phyloP scores from a whole-genome alignment of 53 echinoderm and acorn worm species.

The Antedon mediterranea region DNA sequence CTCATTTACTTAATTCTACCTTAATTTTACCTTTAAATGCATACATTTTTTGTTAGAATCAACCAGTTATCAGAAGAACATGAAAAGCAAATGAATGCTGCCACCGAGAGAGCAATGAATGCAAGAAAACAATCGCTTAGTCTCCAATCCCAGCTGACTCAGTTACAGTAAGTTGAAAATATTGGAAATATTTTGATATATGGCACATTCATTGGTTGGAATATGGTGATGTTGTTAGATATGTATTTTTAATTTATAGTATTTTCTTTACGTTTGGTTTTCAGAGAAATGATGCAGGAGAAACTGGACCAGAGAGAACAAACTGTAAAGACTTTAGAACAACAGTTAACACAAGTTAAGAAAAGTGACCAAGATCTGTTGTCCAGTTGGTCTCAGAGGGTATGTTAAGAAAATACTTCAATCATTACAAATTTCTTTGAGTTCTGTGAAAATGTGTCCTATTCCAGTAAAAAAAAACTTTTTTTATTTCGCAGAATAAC shows the following conservation, averaged over 20 bases:
- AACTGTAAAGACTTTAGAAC: conserved; percentile 28
- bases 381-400: background rate
- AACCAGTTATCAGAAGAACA: conserved; percentile 45
- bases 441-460: no score
- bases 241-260: background rate
- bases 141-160: conserved; percentile 34
- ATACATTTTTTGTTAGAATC: conserved; percentile 20
- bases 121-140: conserved; percentile 62
- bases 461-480: no score
- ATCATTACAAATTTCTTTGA: no score
- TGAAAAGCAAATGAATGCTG: conserved; percentile 39
- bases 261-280: no score
- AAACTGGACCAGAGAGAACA: conserved; percentile 22
- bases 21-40: background rate
- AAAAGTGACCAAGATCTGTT: background rate
- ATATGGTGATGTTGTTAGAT: no score
- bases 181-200: no score
- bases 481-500: background rate
- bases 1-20: no score
- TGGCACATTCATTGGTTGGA: no score
- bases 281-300: conserved; percentile 26
- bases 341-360: conserved; percentile 22
- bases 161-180: conserved; percentile 23
- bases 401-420: no score
- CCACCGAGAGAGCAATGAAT: conserved; percentile 60